Evolutionary conservation across 2,888 invertebrate species (phyloP).

Genomic region (Ashinkailepas kermadecensis): DNA sequence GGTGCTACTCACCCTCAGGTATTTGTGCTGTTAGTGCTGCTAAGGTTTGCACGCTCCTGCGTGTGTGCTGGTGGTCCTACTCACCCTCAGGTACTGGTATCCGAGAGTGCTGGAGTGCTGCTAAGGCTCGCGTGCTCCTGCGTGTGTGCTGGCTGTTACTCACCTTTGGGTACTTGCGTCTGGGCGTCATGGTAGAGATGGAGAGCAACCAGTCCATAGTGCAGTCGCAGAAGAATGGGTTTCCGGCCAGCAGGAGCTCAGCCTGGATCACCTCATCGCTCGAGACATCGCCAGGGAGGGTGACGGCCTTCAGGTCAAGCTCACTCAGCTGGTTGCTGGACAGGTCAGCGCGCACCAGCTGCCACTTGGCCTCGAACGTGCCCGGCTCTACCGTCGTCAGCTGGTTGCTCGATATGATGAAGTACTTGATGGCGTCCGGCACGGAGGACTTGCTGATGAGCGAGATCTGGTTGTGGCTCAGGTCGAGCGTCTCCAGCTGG

Average conservation of each 20-base stretch:
- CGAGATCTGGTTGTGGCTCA: conserved; percentile 76
- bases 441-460: conserved; percentile 57
- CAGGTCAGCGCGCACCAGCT: conserved; percentile 81
- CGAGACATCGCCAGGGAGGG: conserved; percentile 69
- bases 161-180: conserved; percentile 78
- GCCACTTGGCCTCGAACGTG: conserved; percentile 79
- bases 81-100: too few species aligned
- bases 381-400: conserved; percentile 62
- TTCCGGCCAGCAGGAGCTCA: conserved; percentile 86
- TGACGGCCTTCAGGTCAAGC: conserved; percentile 79
- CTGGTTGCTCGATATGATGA: conserved; percentile 56
- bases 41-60: too few species aligned
- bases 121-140: too few species aligned
- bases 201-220: conserved; percentile 92
- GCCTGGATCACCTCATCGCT: conserved; percentile 51
- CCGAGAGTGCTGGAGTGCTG: too few species aligned
- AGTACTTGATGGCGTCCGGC: conserved; percentile 73
- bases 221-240: conserved; percentile 91
- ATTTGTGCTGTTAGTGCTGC: too few species aligned
- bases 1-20: too few species aligned
- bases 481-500: conserved; percentile 72
- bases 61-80: too few species aligned
- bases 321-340: conserved; percentile 86
- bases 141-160: conserved; percentile 38
- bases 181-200: conserved; percentile 72